These are phyloP conservation scores for Geococcyx californianus DNA, from an alignment of 2,113 vertebrate genomes.

Conservation along the genomic window DNA sequence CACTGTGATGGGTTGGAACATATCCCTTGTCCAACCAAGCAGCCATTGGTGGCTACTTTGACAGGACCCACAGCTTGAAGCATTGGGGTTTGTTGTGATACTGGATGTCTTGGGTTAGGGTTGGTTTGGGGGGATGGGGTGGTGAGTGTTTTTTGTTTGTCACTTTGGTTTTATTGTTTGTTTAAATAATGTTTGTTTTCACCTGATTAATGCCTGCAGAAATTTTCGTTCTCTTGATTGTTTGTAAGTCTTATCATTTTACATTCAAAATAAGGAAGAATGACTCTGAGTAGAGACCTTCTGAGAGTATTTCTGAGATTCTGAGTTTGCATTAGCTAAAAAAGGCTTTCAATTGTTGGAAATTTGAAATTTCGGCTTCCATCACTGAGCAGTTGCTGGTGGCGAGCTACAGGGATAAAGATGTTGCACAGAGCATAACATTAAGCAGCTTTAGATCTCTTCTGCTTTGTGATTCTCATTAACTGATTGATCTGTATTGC, in stretches of 20 bases:
- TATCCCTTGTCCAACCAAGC: not conserved
- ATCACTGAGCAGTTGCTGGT: not conserved
- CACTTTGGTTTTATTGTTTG: not conserved
- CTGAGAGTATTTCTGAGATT: not conserved
- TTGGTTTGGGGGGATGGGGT: not conserved
- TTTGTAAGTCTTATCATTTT: not conserved
- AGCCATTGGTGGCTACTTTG: not conserved
- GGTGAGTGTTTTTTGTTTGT: not conserved
- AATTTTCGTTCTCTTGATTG: not conserved
- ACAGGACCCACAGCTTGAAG: not conserved
- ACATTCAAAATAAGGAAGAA: not conserved
- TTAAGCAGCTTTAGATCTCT: not conserved
- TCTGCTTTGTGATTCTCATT: not conserved
- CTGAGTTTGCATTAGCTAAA: not conserved
- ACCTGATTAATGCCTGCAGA: not conserved
- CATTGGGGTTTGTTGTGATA: not conserved
- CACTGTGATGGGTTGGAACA: not conserved
- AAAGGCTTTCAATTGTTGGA: too few species aligned
- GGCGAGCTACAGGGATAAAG: not conserved
- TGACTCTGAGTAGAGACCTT: not conserved
- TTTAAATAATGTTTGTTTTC: not conserved
- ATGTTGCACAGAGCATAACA: not conserved
- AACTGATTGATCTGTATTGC: not conserved
- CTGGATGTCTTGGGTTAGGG: too few species aligned
- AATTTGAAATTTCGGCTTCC: not conserved